Evolutionary conservation across 1,140 invertebrate genomes (phyloP).

Genomic region (Piezodorus guildinii): DNA sequence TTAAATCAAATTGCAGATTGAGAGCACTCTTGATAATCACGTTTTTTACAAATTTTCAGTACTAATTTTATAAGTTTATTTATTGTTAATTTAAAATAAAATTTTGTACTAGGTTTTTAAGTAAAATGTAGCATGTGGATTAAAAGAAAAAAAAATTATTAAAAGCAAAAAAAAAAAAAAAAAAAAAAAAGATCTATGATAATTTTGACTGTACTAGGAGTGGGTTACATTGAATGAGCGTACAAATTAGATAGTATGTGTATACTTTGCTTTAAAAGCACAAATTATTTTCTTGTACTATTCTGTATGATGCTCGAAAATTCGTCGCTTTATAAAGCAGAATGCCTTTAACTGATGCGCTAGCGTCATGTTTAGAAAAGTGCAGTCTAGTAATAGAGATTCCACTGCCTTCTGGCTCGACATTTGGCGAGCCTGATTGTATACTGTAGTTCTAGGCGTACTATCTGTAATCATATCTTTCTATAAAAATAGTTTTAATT

Average conservation of each 20-base stretch:
- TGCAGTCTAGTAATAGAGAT: neutral
- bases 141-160: neutral
- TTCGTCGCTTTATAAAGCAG: neutral
- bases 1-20: conserved; percentile 11
- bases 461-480: too few relatives aligned
- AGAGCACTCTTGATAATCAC: conserved; percentile 14
- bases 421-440: conserved; percentile 4
- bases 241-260: conserved; percentile 9
- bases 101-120: conserved; percentile 12
- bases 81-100: conserved; percentile 7
- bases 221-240: conserved; percentile 11
- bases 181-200: too few relatives aligned
- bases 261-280: conserved; percentile 8
- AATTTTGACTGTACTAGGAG: conserved; percentile 11
- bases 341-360: conserved; percentile 7
- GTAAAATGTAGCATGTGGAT: conserved; percentile 9
- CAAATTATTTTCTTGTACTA: conserved; percentile 14
- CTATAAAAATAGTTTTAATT: too few relatives aligned
- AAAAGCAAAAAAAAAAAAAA: too few relatives aligned
- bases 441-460: conserved; percentile 6
- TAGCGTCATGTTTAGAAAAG: neutral
- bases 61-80: conserved; percentile 12
- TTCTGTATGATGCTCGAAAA: conserved; percentile 2
- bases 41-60: conserved; percentile 14
- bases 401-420: conserved; percentile 9